A percentile compares a stretch with the other conserved stretches of the same genome.
phyloP scores from a whole-genome alignment of 2,888 invertebrate species.

The Gymnoscelis rufifasciata region DNA sequence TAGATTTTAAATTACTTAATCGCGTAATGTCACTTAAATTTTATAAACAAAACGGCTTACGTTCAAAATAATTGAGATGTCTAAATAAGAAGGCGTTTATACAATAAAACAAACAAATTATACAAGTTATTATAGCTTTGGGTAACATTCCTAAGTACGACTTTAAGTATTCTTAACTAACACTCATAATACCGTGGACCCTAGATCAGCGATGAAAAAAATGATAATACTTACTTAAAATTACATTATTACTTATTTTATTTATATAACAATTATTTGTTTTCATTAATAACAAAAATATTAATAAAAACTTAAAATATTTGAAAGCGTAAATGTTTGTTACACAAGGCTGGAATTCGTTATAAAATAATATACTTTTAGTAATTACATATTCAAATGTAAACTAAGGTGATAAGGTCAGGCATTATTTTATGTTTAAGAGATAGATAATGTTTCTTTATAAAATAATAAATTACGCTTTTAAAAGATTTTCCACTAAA shows the following conservation, averaged over 20 bases:
- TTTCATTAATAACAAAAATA: neutral
- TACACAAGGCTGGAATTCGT: neutral
- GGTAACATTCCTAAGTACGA: slow-evolving; percentile 33
- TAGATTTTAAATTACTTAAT: slow-evolving; percentile 34
- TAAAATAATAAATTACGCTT: no score
- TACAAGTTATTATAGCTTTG: slow-evolving; percentile 27
- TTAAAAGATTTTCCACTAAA: no score
- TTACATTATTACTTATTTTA: neutral
- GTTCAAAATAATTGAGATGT: slow-evolving; percentile 4
- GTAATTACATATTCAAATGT: neutral
- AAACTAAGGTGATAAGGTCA: neutral
- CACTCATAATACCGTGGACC: slow-evolving; percentile 23
- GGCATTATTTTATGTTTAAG: neutral
- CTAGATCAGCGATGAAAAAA: slow-evolving; percentile 17
- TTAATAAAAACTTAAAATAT: neutral
- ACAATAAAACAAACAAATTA: slow-evolving; percentile 18
- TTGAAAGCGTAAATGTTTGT: slow-evolving; percentile 1
- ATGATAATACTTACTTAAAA: neutral
- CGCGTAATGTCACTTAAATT: slow-evolving; percentile 25
- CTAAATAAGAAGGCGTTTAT: slow-evolving; percentile 25
- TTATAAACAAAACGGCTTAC: no score
- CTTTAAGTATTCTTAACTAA: slow-evolving; percentile 27
- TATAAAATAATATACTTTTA: slow-evolving; percentile 1
- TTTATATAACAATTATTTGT: neutral
- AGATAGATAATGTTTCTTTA: no score